These are phyloP conservation scores for Bradypodion pumilum DNA, from an alignment of 2,797 vertebrate genomes.

Conservation along the genomic window DNA sequence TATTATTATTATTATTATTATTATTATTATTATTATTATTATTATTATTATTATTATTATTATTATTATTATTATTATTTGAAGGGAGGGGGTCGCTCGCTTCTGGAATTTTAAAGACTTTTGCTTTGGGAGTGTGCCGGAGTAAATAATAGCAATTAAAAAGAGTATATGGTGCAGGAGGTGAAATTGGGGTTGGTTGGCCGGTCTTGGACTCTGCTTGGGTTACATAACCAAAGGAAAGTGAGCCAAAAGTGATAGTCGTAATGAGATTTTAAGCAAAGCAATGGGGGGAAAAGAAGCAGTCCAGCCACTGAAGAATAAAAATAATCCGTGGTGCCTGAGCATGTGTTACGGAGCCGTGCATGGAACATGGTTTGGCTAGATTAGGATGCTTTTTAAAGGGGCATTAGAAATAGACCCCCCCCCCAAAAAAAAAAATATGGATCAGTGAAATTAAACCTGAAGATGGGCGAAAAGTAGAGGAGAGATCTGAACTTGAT, in stretches of 20 bases:
- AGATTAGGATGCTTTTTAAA: no score
- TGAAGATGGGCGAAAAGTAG: background rate
- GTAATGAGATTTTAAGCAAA: background rate
- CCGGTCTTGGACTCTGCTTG: background rate
- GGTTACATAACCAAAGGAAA: conserved; percentile 14
- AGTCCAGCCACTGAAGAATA: no score
- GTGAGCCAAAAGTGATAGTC: background rate
- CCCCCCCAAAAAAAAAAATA: background rate
- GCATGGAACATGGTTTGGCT: no score
- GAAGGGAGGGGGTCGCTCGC: no score
- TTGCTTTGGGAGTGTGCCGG: no score
- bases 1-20: no score
- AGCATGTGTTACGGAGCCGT: no score
- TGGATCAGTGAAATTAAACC: background rate
- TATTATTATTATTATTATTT: background rate
- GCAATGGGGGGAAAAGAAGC: fast-evolving
- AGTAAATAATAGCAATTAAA: background rate
- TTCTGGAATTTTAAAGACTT: background rate
- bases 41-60: no score
- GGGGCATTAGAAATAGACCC: no score
- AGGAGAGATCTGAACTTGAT: no score
- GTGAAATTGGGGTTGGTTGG: background rate
- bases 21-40: no score
- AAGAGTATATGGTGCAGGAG: background rate
- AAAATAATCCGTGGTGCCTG: no score